Percentiles rank a stretch among this genome's conserved stretches.
phyloP scores from a whole-genome alignment of 2,797 vertebrate species.

The Neoniphon sammara region DNA sequence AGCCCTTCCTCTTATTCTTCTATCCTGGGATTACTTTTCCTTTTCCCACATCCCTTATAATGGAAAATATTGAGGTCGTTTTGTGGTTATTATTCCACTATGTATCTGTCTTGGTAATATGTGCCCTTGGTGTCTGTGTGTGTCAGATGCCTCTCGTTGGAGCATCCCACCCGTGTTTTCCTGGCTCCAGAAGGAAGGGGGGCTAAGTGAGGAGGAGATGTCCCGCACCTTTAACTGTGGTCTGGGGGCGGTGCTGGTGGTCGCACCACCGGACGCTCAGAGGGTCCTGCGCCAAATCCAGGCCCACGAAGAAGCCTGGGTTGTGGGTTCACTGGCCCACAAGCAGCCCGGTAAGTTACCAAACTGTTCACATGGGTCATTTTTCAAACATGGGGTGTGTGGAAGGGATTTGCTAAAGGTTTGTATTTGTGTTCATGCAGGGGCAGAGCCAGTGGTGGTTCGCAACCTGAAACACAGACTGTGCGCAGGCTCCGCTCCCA shows the following conservation, averaged over 20 bases:
- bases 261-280: slow-evolving; percentile 82
- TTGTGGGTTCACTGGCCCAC: slow-evolving; percentile 86
- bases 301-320: slow-evolving; percentile 86
- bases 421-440: slow-evolving; percentile 44
- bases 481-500: slow-evolving; percentile 26
- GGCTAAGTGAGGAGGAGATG: slow-evolving; percentile 93
- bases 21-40: not conserved
- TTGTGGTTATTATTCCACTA: not conserved
- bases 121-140: not conserved
- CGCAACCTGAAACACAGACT: slow-evolving; percentile 79
- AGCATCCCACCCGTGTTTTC: slow-evolving; percentile 90
- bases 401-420: not conserved
- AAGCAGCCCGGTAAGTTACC: slow-evolving; percentile 81
- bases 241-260: slow-evolving; percentile 89
- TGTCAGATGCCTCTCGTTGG: slow-evolving; percentile 90
- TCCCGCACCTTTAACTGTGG: slow-evolving; percentile 95
- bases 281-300: slow-evolving; percentile 85
- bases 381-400: too few species aligned
- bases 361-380: not conserved
- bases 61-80: not conserved
- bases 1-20: not conserved
- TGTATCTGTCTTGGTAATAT: slow-evolving; percentile 8
- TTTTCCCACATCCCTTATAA: not conserved
- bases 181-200: slow-evolving; percentile 91
- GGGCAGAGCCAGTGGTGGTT: slow-evolving; percentile 75